Evolutionary conservation across 2,113 vertebrate species (phyloP), one percentile per base, ranked within the genome.

Genomic region (Poeciliopsis turrubarensis): DNA sequence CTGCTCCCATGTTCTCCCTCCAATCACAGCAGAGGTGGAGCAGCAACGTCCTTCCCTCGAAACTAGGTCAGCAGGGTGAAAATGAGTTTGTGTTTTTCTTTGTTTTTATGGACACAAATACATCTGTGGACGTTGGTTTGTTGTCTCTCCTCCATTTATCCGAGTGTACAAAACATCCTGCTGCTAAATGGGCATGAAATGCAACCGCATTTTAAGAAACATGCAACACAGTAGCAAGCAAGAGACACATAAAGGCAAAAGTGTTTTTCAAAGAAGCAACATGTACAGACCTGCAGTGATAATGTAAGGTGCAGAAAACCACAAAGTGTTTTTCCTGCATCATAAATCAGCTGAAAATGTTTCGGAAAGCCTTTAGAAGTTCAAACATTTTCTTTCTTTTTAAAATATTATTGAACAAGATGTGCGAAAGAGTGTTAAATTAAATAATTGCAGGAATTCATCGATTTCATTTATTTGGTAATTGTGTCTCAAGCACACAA

Each of bases 1-100:
- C 31, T 79, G 41, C 70, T 27, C 32, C 26, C 67, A n/a, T n/a
- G 25, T 26, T 14, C 63, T 47, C 62, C 26, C 47, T 8, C 79
- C 85, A 87, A 86, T 86, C 76, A 15, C 11, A 62, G 76, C 81
- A 60, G 60, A 81, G 0, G 78, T 14, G 67, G 80, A 65, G 73
- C 64, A 14, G 31, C n/a, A 9, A 0, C 0, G 7, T 39, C n/a
- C 65, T 0, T 8, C 17, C 19, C 0, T 27, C 7, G 1, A 0
- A 0, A 67, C 34, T 26, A 25, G 0, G 62, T 63, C 44, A 15
- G 15, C 37, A 29, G 51, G 15, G 54, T 51, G 8, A 68, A 60
- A 75, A 62, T 3, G 1, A 47, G 27, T 37, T 31, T 5, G 2
- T 22, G 22, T 27, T 70, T 41, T 30, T 57, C 6, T 30, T 65